phyloP scores from a whole-genome alignment of 2,797 vertebrate species.

The Aselliscus stoliczkanus region DNA sequence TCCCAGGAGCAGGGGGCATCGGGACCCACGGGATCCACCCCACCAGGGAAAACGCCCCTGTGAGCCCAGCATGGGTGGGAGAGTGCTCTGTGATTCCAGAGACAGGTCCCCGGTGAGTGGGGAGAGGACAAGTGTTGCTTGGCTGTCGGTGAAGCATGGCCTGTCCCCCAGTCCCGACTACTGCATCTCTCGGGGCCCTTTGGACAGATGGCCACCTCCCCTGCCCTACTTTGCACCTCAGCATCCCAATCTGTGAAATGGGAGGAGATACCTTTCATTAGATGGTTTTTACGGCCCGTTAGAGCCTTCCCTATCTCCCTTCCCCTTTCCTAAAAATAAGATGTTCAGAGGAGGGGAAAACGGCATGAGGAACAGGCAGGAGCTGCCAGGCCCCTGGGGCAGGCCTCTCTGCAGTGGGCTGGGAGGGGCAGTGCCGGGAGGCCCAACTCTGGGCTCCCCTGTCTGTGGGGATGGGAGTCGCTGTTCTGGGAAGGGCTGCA shows the following conservation, averaged over 20 bases:
- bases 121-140: not conserved
- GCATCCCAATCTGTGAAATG: not conserved
- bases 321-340: not conserved
- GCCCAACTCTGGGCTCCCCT: not conserved
- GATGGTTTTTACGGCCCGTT: not conserved
- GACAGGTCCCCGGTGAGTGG: rapidly evolving
- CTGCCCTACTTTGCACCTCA: not conserved
- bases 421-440: not conserved
- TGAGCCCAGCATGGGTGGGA: rapidly evolving
- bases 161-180: not conserved
- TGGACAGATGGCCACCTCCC: not conserved
- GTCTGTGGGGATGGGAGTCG: rapidly evolving
- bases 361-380: too few species aligned
- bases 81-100: not conserved
- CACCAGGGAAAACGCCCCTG: not conserved
- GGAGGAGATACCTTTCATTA: not conserved
- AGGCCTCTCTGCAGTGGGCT: not conserved
- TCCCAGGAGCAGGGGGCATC: rapidly evolving
- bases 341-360: not conserved
- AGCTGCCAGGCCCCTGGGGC: not conserved
- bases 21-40: not conserved
- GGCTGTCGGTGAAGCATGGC: not conserved
- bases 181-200: not conserved
- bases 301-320: not conserved
- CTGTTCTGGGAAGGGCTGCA: not conserved